Conservation (phyloP, 1,140 invertebrate genomes). For the Argopecten irradians region DNA sequence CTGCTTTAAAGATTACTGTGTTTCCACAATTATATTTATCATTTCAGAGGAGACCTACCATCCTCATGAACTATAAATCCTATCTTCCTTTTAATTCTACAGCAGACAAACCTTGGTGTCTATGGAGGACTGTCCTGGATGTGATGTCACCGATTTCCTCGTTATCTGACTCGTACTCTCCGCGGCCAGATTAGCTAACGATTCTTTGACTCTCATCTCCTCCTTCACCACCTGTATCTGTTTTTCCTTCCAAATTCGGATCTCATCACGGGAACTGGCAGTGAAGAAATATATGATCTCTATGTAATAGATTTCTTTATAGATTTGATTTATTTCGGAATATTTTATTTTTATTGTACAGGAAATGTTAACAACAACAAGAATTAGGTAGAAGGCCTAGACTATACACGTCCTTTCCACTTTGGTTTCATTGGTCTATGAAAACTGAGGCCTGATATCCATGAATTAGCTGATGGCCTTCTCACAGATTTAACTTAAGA, state of each 20-base stretch:
- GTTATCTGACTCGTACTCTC: slow-evolving; percentile 46
- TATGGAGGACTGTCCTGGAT: neutral
- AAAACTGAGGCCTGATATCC: too few relatives aligned
- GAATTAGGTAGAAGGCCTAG: too few relatives aligned
- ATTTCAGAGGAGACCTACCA: too few relatives aligned
- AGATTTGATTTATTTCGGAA: neutral
- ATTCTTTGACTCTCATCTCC: slow-evolving; percentile 68
- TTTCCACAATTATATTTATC: too few relatives aligned
- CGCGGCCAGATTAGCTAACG: slow-evolving; percentile 59
- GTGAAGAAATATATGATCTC: neutral
- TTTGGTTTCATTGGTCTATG: too few relatives aligned
- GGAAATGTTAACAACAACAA: too few relatives aligned
- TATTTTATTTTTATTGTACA: neutral
- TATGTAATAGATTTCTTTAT: neutral
- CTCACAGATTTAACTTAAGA: too few relatives aligned
- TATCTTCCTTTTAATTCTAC: too few relatives aligned
- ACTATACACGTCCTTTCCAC: too few relatives aligned
- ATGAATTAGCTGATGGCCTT: too few relatives aligned
- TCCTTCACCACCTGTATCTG: slow-evolving; percentile 72
- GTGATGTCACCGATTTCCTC: slow-evolving; percentile 31
- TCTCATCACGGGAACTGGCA: slow-evolving; percentile 69
- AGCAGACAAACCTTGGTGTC: slow-evolving; percentile 41
- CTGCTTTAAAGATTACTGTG: too few relatives aligned
- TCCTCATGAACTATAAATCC: too few relatives aligned
- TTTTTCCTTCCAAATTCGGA: slow-evolving; percentile 73